A percentile compares a stretch with the other conserved stretches of the same genome.
These are phyloP conservation scores for Miichthys miiuy DNA, from an alignment of 2,797 vertebrate genomes.

Conservation along the genomic window DNA sequence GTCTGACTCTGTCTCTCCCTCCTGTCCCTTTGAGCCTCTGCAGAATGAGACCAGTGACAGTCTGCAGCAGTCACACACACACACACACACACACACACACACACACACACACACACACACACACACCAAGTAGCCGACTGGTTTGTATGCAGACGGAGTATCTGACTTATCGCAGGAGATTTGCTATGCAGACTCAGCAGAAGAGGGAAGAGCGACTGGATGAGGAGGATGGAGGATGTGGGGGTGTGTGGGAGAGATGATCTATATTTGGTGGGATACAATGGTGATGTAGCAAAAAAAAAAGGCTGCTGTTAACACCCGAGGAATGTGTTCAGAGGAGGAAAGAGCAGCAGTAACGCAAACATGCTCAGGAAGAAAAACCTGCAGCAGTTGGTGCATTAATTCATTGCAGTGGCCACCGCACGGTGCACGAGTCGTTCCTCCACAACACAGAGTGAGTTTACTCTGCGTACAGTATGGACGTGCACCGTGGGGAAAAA, in stretches of 20 bases:
- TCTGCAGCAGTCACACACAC: conserved; percentile 10
- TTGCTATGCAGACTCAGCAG: conserved; percentile 59
- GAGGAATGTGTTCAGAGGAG: background rate
- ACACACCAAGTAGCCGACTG: background rate
- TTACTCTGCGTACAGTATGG: background rate
- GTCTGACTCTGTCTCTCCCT: background rate
- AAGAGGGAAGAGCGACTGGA: conserved; percentile 7
- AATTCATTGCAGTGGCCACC: conserved; percentile 11
- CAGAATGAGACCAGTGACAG: background rate
- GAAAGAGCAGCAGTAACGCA: background rate
- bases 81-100: background rate
- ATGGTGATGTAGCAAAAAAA: conserved; percentile 40
- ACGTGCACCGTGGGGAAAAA: background rate
- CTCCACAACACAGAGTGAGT: background rate
- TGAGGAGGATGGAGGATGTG: background rate
- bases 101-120: background rate
- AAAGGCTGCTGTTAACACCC: background rate
- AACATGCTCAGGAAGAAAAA: background rate
- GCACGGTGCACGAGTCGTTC: background rate
- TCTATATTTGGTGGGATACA: conserved; percentile 38
- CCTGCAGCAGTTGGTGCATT: conserved; percentile 27
- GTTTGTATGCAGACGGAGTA: conserved; percentile 59
- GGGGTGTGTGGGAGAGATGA: background rate
- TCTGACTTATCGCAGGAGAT: conserved; percentile 26
- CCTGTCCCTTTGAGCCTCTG: conserved; percentile 7